Conservation (phyloP, 1,140 invertebrate species). For the Nebria ingens region DNA sequence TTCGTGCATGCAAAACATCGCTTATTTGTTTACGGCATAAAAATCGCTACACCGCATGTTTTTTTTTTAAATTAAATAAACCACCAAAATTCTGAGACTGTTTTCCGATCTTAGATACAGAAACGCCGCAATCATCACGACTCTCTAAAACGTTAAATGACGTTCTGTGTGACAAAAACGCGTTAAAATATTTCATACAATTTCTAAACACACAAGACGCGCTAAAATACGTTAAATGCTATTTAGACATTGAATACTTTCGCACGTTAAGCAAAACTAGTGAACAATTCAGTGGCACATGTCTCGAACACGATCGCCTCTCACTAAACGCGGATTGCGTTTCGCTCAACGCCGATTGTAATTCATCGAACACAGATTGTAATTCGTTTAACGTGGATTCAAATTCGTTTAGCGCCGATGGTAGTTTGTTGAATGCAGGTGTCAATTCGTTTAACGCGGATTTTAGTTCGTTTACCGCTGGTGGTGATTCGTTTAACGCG, state of each 20-base stretch:
- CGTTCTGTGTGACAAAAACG: conserved; percentile 55
- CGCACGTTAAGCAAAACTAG: conserved; percentile 21
- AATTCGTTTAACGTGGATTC: too few species aligned
- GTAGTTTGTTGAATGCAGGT: too few species aligned
- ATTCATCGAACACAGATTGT: too few species aligned
- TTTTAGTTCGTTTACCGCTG: too few species aligned
- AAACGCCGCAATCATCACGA: conserved; percentile 34
- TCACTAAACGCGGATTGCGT: conserved; percentile 35
- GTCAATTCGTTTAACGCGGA: too few species aligned
- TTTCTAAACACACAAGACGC: conserved; percentile 53
- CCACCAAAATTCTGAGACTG: too few species aligned
- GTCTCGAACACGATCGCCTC: conserved; percentile 29
- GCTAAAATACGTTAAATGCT: conserved; percentile 53
- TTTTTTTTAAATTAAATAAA: too few species aligned
- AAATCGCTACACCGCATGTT: too few species aligned
- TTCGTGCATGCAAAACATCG: too few species aligned
- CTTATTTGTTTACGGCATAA: too few species aligned
- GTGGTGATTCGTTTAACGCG: too few species aligned
- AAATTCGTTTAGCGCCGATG: conserved; percentile 15
- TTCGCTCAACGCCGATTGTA: conserved; percentile 30
- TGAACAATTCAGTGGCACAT: not conserved
- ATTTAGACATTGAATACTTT: conserved; percentile 62
- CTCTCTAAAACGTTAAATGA: conserved; percentile 53
- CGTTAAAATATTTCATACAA: conserved; percentile 62
- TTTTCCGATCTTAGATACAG: too few species aligned